Conservation (phyloP, 2,113 vertebrate species). For the Alexandromys fortis region DNA sequence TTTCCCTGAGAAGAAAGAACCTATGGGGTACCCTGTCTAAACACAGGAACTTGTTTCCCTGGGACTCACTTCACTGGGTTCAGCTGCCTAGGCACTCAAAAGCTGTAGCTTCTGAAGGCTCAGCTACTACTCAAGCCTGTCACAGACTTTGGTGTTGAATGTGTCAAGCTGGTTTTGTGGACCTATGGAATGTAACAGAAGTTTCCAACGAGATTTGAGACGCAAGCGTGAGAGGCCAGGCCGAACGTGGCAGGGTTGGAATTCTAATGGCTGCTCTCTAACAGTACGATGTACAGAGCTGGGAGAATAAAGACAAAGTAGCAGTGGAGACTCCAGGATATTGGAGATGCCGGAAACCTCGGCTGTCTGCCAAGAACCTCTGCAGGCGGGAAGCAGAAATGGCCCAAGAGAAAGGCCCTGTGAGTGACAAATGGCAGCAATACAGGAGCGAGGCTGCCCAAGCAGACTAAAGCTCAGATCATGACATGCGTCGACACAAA, state of each 20-base stretch:
- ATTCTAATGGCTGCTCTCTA: background rate
- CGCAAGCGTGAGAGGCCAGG: background rate
- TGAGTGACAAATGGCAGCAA: background rate
- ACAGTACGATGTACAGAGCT: background rate
- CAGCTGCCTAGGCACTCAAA: background rate
- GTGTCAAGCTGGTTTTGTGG: background rate
- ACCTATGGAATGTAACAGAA: background rate
- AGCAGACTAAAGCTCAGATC: background rate
- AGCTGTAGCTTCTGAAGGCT: background rate
- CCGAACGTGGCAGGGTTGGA: background rate
- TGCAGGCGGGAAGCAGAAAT: background rate
- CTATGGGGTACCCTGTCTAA: background rate
- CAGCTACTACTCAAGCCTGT: background rate
- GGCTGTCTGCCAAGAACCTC: background rate
- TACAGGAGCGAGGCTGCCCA: background rate
- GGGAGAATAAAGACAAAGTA: background rate
- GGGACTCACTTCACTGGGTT: background rate
- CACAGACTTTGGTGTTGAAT: background rate
- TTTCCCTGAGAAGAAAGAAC: background rate
- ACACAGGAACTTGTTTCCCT: background rate
- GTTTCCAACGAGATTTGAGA: background rate
- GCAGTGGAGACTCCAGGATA: background rate
- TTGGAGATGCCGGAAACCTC: background rate
- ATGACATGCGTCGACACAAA: too few species aligned
- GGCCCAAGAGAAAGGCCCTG: background rate